Percentiles rank a stretch among this genome's conserved stretches.
These are phyloP conservation scores for Pygmarrhopalites habei DNA, from an alignment of 1,140 invertebrate genomes.

Conservation along the genomic window DNA sequence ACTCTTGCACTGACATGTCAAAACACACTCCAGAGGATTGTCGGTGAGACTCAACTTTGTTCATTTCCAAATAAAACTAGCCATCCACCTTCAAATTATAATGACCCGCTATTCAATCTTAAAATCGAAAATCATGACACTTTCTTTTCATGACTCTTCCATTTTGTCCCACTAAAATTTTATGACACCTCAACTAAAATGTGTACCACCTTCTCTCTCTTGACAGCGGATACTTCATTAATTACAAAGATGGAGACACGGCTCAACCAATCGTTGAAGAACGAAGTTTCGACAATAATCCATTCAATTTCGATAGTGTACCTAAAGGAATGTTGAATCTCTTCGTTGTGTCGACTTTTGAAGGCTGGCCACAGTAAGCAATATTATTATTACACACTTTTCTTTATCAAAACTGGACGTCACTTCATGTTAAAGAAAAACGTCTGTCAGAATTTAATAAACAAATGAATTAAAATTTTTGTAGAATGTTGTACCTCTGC, in stretches of 20 bases:
- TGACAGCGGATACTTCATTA: slow-evolving; percentile 74
- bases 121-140: too few relatives aligned
- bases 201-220: too few relatives aligned
- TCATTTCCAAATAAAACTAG: too few relatives aligned
- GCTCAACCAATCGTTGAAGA: slow-evolving; percentile 65
- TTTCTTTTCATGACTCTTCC: too few relatives aligned
- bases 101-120: too few relatives aligned
- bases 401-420: background rate
- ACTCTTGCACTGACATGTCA: slow-evolving; percentile 73
- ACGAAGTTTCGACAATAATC: slow-evolving; percentile 71
- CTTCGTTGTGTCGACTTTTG: slow-evolving; percentile 99
- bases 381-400: background rate
- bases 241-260: slow-evolving; percentile 78
- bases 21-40: slow-evolving; percentile 78
- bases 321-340: slow-evolving; percentile 96
- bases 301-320: slow-evolving; percentile 97
- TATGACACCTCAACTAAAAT: too few relatives aligned
- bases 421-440: background rate
- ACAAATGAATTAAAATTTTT: background rate
- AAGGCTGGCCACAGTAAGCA: slow-evolving; percentile 83
- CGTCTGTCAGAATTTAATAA: background rate
- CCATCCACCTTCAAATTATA: too few relatives aligned
- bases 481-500: slow-evolving; percentile 84
- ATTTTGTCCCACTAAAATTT: too few relatives aligned
- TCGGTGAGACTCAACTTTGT: slow-evolving; percentile 80